Percentiles rank a stretch among this genome's conserved stretches.
Evolutionary conservation across 1,140 invertebrate genomes (phyloP).

Genomic region (Spodoptera frugiperda): DNA sequence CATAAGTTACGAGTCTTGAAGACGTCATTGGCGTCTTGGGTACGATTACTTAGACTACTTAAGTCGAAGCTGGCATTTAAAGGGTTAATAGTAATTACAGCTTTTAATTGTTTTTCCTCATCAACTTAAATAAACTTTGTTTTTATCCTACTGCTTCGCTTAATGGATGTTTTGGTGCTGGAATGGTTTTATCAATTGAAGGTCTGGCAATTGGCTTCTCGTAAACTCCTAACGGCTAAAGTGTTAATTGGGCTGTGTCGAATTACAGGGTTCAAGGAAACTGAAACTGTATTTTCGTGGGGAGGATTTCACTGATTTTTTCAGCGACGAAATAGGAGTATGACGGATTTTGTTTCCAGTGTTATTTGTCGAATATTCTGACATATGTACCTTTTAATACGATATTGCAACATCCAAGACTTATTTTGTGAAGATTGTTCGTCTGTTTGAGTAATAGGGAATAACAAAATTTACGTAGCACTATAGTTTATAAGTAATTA

Average conservation of each 20-base stretch:
- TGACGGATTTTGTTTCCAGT: neutral
- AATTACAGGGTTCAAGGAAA: constrained; percentile 5
- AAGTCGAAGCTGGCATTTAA: constrained; percentile 26
- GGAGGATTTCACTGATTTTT: constrained; percentile 3
- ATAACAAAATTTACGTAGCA: no score
- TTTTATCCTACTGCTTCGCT: constrained; percentile 29
- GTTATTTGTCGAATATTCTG: no score
- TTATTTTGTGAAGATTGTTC: no score
- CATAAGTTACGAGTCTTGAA: constrained; percentile 37
- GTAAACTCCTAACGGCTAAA: constrained; percentile 20
- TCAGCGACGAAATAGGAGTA: neutral
- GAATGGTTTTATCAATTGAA: constrained; percentile 28
- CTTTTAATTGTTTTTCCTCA: constrained; percentile 42
- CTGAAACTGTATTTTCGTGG: constrained; percentile 11
- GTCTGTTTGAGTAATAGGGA: no score
- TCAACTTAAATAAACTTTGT: constrained; percentile 22
- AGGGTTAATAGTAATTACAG: constrained; percentile 45
- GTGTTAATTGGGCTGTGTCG: constrained; percentile 27
- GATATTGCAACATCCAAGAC: no score
- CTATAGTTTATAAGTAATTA: no score
- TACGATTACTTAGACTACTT: constrained; percentile 37
- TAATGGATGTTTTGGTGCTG: constrained; percentile 24
- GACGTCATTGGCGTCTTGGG: constrained; percentile 34
- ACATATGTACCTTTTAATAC: no score
- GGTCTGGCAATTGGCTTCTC: constrained; percentile 22